These are phyloP conservation scores for Drosophila nikananu DNA, from an alignment of 1,140 invertebrate genomes.

Conservation along the genomic window DNA sequence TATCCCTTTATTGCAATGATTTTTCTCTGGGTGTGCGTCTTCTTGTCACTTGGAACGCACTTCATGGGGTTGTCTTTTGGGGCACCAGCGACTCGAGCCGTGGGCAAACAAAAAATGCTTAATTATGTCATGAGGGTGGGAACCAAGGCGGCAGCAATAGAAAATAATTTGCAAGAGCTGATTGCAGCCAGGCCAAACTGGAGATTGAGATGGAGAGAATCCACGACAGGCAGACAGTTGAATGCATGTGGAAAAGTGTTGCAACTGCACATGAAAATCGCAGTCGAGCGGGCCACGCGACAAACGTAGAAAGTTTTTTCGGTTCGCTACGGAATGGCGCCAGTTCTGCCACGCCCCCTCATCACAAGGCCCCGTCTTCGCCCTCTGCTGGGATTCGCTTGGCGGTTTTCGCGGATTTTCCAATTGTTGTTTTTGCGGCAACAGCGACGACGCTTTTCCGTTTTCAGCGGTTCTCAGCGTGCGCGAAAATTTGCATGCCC, in stretches of 20 bases:
- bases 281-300: slow-evolving; percentile 60
- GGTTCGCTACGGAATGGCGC: slow-evolving; percentile 41
- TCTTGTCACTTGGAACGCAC: slow-evolving; percentile 61
- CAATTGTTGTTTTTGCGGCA: slow-evolving; percentile 61
- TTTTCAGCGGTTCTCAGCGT: slow-evolving; percentile 71
- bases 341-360: slow-evolving; percentile 54
- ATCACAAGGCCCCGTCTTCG: slow-evolving; percentile 8
- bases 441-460: slow-evolving; percentile 50
- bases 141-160: slow-evolving; percentile 44
- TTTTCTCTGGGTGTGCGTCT: slow-evolving; percentile 26
- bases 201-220: slow-evolving; percentile 23
- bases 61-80: slow-evolving; percentile 30
- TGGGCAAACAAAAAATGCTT: slow-evolving; percentile 58
- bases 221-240: slow-evolving; percentile 45
- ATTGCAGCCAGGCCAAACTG: slow-evolving; percentile 44
- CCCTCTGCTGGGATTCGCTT: slow-evolving; percentile 27
- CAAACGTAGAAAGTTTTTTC: slow-evolving; percentile 80
- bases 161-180: slow-evolving; percentile 68
- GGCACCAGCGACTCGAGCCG: slow-evolving; percentile 14
- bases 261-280: slow-evolving; percentile 71
- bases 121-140: slow-evolving; percentile 85
- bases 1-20: too few species aligned
- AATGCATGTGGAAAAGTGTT: slow-evolving; percentile 80
- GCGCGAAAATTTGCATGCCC: slow-evolving; percentile 71
- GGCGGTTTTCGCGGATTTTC: slow-evolving; percentile 42